Percentiles rank a stretch among this genome's conserved stretches.
Conservation (phyloP, 2,888 invertebrate genomes). For the Rhamnusium bicolor region DNA sequence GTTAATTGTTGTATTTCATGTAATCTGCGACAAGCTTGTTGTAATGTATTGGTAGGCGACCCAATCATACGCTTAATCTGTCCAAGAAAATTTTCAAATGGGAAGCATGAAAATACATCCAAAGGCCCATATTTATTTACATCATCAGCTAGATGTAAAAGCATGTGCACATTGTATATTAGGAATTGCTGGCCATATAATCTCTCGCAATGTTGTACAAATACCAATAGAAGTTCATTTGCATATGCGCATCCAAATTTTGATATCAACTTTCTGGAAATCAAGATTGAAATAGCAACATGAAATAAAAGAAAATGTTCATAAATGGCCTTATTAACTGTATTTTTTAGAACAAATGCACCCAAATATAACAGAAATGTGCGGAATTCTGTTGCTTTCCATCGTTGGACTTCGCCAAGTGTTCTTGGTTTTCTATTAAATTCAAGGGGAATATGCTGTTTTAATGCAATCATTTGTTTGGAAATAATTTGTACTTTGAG, state of each 20-base stretch:
- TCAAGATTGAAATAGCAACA: conserved; percentile 21
- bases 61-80: too few relatives aligned
- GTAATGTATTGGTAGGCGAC: too few relatives aligned
- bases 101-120: conserved; percentile 31
- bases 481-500: conserved; percentile 26
- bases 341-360: conserved; percentile 25
- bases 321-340: conserved; percentile 16
- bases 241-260: conserved; percentile 25
- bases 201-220: conserved; percentile 31
- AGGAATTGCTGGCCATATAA: conserved; percentile 34
- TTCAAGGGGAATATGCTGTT: conserved; percentile 26
- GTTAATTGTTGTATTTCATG: not conserved
- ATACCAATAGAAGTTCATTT: conserved; percentile 26
- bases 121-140: conserved; percentile 29
- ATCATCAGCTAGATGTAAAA: conserved; percentile 36
- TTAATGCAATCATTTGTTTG: conserved; percentile 1
- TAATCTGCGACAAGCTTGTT: too few relatives aligned
- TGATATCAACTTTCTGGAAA: conserved; percentile 14
- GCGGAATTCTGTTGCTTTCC: conserved; percentile 39
- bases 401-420: conserved; percentile 28
- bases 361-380: conserved; percentile 38
- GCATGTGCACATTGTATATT: conserved; percentile 38
- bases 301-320: conserved; percentile 37
- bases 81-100: too few relatives aligned
- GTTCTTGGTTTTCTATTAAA: conserved; percentile 30